Conservation (phyloP, 2,888 invertebrate species). For the Limnephilus auricula region DNA sequence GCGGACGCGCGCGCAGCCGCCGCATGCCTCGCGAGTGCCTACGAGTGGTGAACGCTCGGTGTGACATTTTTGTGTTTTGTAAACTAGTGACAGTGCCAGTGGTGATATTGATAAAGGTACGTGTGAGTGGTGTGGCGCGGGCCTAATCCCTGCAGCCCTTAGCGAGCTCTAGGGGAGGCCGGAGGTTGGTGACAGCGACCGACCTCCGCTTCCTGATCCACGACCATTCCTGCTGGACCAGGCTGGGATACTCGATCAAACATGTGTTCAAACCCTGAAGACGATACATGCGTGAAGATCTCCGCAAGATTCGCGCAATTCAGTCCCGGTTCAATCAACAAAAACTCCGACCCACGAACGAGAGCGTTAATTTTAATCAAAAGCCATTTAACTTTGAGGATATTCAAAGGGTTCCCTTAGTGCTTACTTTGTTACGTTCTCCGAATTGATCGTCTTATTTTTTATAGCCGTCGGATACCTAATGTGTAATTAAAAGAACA, state of each 20-base stretch:
- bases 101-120: conserved; percentile 59
- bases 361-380: conserved; percentile 20
- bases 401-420: conserved; percentile 43
- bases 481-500: conserved; percentile 64
- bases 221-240: background rate
- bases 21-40: conserved; percentile 52
- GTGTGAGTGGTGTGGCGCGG: conserved; percentile 11
- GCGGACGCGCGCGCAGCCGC: conserved; percentile 48
- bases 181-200: background rate
- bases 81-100: conserved; percentile 48
- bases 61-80: conserved; percentile 59
- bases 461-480: conserved; percentile 62
- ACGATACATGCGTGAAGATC: background rate
- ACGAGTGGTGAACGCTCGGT: conserved; percentile 49
- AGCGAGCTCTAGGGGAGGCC: background rate
- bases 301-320: background rate
- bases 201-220: background rate
- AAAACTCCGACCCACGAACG: background rate
- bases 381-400: background rate
- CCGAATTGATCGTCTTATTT: conserved; percentile 49
- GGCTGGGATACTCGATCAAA: background rate
- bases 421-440: conserved; percentile 29
- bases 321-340: background rate
- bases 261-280: background rate
- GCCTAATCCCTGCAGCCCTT: background rate